These are phyloP conservation scores for Ichneumoninae sp. DNA, from an alignment of 2,888 invertebrate species.

Conservation along the genomic window DNA sequence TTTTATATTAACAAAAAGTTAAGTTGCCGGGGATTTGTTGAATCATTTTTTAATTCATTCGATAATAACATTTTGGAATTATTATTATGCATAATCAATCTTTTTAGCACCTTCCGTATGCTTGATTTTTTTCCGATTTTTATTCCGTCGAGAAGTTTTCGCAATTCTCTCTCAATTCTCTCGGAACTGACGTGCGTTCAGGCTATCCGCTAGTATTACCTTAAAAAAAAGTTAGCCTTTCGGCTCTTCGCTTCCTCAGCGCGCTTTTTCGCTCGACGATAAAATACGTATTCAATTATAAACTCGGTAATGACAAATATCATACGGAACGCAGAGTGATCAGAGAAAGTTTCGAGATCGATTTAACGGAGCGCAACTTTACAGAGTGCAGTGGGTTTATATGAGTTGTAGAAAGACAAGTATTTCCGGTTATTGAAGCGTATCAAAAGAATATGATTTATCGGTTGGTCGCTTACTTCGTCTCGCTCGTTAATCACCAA, in stretches of 20 bases:
- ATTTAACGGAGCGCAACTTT: neutral
- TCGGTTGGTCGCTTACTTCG: conserved; percentile 20
- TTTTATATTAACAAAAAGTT: too few relatives aligned
- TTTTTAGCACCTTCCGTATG: too few relatives aligned
- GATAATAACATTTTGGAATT: too few relatives aligned
- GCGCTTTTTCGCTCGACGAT: neutral
- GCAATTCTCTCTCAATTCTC: too few relatives aligned
- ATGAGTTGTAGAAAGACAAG: conserved; percentile 34
- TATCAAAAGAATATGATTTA: conserved; percentile 48
- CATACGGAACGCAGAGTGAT: neutral
- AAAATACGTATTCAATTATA: neutral
- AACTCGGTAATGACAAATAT: neutral
- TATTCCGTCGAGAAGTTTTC: too few relatives aligned
- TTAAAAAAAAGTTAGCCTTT: neutral
- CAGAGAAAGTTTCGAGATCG: neutral
- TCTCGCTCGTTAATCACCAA: conserved; percentile 44
- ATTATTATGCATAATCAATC: too few relatives aligned
- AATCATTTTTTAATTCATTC: too few relatives aligned
- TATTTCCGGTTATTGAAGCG: conserved; percentile 29
- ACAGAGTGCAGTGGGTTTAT: neutral
- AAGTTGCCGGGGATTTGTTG: too few relatives aligned
- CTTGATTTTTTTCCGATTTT: too few relatives aligned
- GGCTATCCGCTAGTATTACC: too few relatives aligned
- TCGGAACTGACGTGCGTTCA: too few relatives aligned
- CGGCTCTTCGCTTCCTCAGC: neutral